These are phyloP conservation scores for Philereme vetulata DNA, from an alignment of 2,888 invertebrate genomes.

Conservation along the genomic window DNA sequence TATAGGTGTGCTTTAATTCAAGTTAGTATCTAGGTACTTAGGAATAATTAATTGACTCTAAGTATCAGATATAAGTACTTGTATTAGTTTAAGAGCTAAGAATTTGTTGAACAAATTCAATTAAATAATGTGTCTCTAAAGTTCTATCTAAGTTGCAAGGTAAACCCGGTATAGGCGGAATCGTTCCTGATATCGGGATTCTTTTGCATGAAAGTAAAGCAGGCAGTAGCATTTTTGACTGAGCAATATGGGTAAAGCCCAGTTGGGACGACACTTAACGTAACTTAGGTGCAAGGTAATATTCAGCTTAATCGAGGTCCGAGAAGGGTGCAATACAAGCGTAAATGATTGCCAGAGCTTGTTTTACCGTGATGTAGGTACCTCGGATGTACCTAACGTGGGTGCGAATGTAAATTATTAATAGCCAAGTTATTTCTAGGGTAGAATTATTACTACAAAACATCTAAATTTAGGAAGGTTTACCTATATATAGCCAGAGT, in stretches of 20 bases:
- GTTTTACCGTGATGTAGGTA: conserved; percentile 18
- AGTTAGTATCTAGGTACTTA: too few relatives aligned
- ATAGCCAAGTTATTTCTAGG: neutral
- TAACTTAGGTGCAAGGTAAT: conserved; percentile 33
- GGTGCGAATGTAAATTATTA: conserved; percentile 5
- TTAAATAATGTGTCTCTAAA: too few relatives aligned
- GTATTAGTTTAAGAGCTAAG: too few relatives aligned
- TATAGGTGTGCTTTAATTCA: too few relatives aligned
- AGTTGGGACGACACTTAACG: conserved; percentile 32
- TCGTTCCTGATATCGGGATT: neutral
- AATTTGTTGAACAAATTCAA: too few relatives aligned
- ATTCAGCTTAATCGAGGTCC: conserved; percentile 32
- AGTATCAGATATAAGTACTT: too few relatives aligned
- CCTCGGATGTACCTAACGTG: conserved; percentile 8
- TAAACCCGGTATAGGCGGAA: too few relatives aligned
- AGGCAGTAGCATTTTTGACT: conserved; percentile 28
- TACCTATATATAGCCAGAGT: too few relatives aligned
- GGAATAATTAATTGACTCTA: too few relatives aligned
- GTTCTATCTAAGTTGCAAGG: too few relatives aligned
- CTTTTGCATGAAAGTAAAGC: conserved; percentile 19
- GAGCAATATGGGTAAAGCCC: conserved; percentile 30
- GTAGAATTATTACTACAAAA: conserved; percentile 2
- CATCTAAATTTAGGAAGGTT: too few relatives aligned
- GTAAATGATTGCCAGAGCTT: conserved; percentile 29
- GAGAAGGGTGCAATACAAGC: conserved; percentile 33